phyloP scores from a whole-genome alignment of 2,797 vertebrate genomes.

The Stomatorhinus walkeri region DNA sequence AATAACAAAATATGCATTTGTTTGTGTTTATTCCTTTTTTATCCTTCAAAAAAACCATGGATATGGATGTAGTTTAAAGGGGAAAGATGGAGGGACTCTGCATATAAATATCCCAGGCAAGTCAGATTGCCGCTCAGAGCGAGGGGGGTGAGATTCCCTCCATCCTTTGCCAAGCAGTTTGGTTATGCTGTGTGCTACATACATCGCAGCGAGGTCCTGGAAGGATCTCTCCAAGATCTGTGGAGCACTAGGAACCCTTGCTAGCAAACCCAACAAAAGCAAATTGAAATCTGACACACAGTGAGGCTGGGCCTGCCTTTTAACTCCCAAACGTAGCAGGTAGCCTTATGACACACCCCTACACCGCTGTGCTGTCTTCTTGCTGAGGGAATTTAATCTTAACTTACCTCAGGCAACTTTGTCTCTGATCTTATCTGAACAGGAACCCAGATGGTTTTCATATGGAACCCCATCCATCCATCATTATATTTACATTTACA shows the following conservation, averaged over 20 bases:
- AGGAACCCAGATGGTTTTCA: background rate
- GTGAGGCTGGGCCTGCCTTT: background rate
- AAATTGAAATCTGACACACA: background rate
- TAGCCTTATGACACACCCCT: background rate
- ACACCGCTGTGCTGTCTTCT: background rate
- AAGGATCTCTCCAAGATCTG: background rate
- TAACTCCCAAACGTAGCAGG: background rate
- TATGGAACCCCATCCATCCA: background rate
- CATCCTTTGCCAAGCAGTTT: background rate
- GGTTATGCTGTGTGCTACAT: background rate
- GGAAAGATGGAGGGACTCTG: background rate
- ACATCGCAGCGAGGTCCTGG: background rate
- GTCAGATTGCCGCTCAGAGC: background rate
- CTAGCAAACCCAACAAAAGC: background rate
- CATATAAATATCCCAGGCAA: background rate
- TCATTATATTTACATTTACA: background rate
- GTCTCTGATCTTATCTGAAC: background rate
- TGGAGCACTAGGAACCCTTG: background rate
- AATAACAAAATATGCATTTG: background rate
- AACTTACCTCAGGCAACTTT: background rate
- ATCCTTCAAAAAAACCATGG: background rate
- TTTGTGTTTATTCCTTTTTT: background rate
- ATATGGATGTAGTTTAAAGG: background rate
- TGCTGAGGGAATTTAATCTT: background rate
- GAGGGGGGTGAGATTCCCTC: background rate